Conservation (phyloP, 2,113 vertebrate species). For the Cariama cristata region DNA sequence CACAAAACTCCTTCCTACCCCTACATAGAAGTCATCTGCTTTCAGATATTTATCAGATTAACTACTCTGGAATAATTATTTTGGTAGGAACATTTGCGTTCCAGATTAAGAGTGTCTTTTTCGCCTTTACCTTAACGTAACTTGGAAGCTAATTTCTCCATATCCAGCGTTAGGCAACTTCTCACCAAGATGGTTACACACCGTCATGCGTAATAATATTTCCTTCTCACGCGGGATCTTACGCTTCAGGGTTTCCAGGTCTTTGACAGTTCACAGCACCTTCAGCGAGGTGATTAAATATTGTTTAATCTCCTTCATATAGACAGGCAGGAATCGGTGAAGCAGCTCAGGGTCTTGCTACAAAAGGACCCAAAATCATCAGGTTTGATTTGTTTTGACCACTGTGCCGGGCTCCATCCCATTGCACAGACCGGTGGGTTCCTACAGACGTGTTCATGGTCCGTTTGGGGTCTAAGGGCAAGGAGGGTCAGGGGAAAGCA, state of each 20-base stretch:
- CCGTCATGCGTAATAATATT: neutral
- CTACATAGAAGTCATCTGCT: neutral
- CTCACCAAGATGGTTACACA: neutral
- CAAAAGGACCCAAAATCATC: neutral
- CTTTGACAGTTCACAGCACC: neutral
- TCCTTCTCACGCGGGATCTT: neutral
- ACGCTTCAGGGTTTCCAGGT: neutral
- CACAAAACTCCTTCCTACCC: neutral
- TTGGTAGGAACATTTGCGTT: neutral
- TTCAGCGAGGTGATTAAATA: neutral
- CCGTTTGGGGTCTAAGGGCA: neutral
- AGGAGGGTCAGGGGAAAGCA: neutral
- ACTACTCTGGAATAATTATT: neutral
- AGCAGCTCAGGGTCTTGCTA: neutral
- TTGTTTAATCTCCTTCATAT: neutral
- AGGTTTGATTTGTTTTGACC: neutral
- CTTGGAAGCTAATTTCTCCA: neutral
- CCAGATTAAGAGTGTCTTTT: neutral
- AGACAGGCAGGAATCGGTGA: neutral
- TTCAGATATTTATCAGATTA: neutral
- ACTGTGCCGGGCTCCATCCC: accelerated
- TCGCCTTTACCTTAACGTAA: neutral
- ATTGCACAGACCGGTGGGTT: neutral
- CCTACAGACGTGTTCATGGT: accelerated
- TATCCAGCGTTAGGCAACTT: neutral